Base-by-base conservation (phyloP, 2,113 vertebrate species). In the Balaenoptera acutorostrata region DNA sequence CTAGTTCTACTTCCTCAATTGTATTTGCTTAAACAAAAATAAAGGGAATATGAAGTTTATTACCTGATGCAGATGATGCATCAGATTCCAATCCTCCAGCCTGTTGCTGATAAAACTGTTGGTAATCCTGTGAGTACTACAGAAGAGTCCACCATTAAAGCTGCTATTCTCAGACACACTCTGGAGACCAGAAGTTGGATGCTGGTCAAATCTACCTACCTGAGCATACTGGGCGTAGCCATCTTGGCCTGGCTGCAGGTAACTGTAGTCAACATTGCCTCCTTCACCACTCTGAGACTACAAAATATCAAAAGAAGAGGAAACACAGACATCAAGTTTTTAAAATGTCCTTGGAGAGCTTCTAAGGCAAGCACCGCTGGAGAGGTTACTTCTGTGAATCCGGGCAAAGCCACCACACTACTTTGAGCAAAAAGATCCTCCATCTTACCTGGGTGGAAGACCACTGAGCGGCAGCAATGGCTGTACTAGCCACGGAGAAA, bases 381-480 rank as follows among this genome's bases (percentile, higher is more conserved):
- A 69, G 39, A 66, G 3, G 6, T 9, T 59, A 93, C 17, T 2
- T 63, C 61, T 1, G 0, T 64, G 57, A 31, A 71, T 81, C 55
- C 93, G 25, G 36, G 44, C 2, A 83, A 86, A 49, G 81, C 39
- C 66, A 93, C 20, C 12, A 77, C 2, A 36, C 36, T 68, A 75
- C 6, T 49, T 9, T 74, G 14, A 29, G 20, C 80, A 81, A 8
- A 96, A 68, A 29, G 82, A 69, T 6, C 71, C 74, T 69, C 46
- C 36, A 77, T 29, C 96, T 20, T 98, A 99, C 99, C 99, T 99
- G 99, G 95, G 99, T 99, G 52, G 99, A 99, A 0, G 99, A 99
- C 99, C 99, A 99, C 98, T 99, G 99, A 95, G 99, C 99, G 74
- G 99, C 99, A 97, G 99, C 99, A 84, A 99, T 99, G 77, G 99